Conservation (phyloP, 2,888 invertebrate genomes). For the Drosophila lacicola region DNA sequence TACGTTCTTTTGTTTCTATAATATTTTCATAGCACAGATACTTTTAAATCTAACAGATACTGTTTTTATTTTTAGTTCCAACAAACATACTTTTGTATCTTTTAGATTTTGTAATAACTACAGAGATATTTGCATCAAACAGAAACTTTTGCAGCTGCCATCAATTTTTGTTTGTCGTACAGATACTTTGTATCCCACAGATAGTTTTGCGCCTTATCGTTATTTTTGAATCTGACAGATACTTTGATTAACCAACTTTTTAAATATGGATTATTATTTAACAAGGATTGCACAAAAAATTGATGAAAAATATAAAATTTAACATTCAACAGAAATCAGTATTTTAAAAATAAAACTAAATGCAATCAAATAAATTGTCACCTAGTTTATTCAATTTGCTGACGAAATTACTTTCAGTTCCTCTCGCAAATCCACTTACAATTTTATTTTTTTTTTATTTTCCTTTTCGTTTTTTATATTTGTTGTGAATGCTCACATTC, state of each 20-base stretch:
- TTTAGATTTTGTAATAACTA: too few species aligned
- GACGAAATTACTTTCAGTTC: constrained; percentile 35
- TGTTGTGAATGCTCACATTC: constrained; percentile 30
- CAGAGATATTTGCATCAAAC: too few species aligned
- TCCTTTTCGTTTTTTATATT: constrained; percentile 7
- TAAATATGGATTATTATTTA: too few species aligned
- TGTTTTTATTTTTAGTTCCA: background rate
- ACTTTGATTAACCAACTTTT: too few species aligned
- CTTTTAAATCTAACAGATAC: background rate
- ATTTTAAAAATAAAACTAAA: constrained; percentile 16
- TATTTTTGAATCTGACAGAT: too few species aligned
- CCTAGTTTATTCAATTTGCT: constrained; percentile 46
- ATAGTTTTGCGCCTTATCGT: too few species aligned
- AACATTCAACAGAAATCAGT: background rate
- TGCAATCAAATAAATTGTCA: background rate
- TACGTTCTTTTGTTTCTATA: too few species aligned
- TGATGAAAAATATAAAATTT: background rate
- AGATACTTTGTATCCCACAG: too few species aligned
- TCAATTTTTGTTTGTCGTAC: too few species aligned
- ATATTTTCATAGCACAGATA: background rate
- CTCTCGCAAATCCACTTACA: constrained; percentile 31
- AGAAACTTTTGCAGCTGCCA: too few species aligned
- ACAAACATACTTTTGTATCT: background rate
- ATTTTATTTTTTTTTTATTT: constrained; percentile 14
- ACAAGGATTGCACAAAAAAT: too few species aligned